Conservation (phyloP, 2,797 vertebrate genomes). For the Capromys pilorides region DNA sequence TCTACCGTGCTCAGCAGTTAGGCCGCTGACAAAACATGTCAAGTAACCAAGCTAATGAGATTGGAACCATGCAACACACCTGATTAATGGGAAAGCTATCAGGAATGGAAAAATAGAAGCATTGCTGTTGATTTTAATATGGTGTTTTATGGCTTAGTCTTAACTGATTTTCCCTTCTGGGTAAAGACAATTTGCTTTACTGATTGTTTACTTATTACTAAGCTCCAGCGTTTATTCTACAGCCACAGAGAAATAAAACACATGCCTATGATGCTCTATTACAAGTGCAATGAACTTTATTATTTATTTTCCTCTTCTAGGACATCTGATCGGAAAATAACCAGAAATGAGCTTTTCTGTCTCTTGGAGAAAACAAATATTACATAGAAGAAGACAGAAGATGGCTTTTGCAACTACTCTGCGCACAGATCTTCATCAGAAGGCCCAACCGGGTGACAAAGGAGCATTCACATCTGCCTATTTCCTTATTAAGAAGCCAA, state of each 20-base stretch:
- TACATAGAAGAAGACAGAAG: conserved; percentile 16
- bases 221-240: not conserved
- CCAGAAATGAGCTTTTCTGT: not conserved
- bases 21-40: conserved; percentile 38
- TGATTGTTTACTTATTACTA: conserved; percentile 56
- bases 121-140: not conserved
- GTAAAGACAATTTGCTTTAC: conserved; percentile 51
- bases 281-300: not conserved
- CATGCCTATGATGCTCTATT: not conserved
- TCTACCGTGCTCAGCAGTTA: not conserved
- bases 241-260: conserved; percentile 47
- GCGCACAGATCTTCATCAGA: not conserved
- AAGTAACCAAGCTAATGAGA: conserved; percentile 14
- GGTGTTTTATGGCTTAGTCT: conserved; percentile 52
- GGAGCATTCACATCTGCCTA: not conserved
- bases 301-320: not conserved
- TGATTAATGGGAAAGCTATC: not conserved
- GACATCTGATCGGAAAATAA: conserved; percentile 26
- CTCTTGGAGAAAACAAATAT: conserved; percentile 35
- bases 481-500: conserved; percentile 62
- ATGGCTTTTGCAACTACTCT: not conserved
- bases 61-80: not conserved
- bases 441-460: conserved; percentile 39
- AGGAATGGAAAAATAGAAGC: conserved; percentile 14
- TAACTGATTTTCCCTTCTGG: conserved; percentile 48